phyloP scores from a whole-genome alignment of 1,140 invertebrate genomes.

The Acromyrmex echinatior region DNA sequence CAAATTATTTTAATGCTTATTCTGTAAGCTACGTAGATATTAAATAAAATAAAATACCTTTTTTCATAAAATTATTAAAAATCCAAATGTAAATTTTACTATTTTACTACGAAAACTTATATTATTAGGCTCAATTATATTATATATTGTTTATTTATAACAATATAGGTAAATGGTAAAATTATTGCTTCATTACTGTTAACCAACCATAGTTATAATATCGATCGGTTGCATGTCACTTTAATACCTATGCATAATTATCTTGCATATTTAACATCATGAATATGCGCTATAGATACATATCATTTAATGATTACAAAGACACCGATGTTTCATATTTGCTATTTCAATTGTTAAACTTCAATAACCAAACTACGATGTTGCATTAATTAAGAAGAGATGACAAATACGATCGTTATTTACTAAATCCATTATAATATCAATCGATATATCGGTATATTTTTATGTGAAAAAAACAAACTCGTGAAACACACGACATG shows the following conservation, averaged over 20 bases:
- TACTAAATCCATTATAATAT: background rate
- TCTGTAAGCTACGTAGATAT: background rate
- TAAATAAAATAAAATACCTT: background rate
- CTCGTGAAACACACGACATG: too few species aligned
- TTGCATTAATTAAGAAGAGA: background rate
- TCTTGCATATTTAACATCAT: constrained; percentile 34
- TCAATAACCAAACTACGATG: background rate
- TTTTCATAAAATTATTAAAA: background rate
- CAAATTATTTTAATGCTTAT: background rate
- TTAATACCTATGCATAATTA: constrained; percentile 37
- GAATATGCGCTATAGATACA: constrained; percentile 9
- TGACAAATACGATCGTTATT: background rate
- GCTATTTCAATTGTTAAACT: constrained; percentile 41
- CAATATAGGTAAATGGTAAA: background rate
- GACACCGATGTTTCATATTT: constrained; percentile 18
- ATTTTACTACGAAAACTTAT: background rate
- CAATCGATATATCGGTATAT: background rate
- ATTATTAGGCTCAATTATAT: constrained; percentile 13
- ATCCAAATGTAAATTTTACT: background rate
- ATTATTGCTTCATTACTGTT: constrained; percentile 34
- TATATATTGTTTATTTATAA: constrained; percentile 7
- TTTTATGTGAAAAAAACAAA: background rate
- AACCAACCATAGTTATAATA: background rate
- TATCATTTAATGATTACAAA: constrained; percentile 40
- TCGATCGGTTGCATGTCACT: constrained; percentile 16